Evolutionary conservation across 2,113 vertebrate genomes (phyloP).

Genomic region (Alces alces): DNA sequence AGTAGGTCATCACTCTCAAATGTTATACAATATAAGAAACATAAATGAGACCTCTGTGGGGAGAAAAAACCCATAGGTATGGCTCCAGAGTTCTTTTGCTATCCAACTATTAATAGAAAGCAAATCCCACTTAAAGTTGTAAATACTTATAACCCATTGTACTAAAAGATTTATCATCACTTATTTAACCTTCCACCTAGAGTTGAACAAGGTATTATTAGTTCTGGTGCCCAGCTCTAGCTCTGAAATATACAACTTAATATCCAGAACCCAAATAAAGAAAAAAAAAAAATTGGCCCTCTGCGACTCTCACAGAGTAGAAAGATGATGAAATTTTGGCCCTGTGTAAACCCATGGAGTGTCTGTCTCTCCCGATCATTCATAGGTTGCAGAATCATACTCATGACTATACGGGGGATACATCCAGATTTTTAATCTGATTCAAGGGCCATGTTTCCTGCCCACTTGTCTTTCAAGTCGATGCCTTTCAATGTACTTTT

Average conservation of each 20-base stretch:
- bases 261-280: neutral
- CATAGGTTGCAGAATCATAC: neutral
- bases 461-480: neutral
- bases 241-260: constrained; percentile 23
- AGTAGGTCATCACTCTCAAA: constrained; percentile 74
- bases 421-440: neutral
- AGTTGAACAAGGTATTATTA: neutral
- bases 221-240: neutral
- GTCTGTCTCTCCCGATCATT: neutral
- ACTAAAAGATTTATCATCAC: neutral
- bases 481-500: neutral
- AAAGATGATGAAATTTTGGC: neutral
- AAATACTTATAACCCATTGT: neutral
- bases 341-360: neutral
- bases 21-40: constrained; percentile 60
- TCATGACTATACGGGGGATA: neutral
- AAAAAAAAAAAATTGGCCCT: neutral
- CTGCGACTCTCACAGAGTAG: neutral
- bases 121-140: constrained; percentile 17
- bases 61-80: constrained; percentile 52
- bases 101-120: constrained; percentile 62
- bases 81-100: constrained; percentile 57
- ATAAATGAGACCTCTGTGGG: constrained; percentile 55
- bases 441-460: neutral
- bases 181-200: neutral